Percentiles rank a stretch among this genome's conserved stretches.
Evolutionary conservation across 2,888 invertebrate genomes (phyloP).

Genomic region (Zaprionus obscuricornis): DNA sequence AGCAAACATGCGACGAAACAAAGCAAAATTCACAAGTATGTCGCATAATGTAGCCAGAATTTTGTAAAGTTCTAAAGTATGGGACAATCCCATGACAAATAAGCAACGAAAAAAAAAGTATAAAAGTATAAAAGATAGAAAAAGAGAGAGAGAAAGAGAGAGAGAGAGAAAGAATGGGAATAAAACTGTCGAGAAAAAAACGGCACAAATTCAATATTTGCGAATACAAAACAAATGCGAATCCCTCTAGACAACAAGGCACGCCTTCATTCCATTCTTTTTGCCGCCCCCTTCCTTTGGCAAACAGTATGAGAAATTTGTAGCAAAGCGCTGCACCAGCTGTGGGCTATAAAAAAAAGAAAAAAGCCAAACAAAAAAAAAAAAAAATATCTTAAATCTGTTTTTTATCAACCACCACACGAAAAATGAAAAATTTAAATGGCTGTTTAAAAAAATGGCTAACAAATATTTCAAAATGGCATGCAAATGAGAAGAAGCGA

Average conservation of each 20-base stretch:
- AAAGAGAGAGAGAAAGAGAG: no score
- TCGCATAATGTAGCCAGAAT: constrained; percentile 29
- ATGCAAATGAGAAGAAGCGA: no score
- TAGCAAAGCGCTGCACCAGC: constrained; percentile 47
- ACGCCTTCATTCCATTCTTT: no score
- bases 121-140: no score
- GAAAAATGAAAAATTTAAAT: constrained; percentile 45
- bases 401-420: constrained; percentile 10
- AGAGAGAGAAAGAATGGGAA: no score
- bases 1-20: constrained; percentile 68
- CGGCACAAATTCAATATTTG: constrained; percentile 72
- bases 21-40: constrained; percentile 39
- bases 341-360: constrained; percentile 17
- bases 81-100: constrained; percentile 48
- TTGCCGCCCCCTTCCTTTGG: constrained; percentile 29
- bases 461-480: constrained; percentile 40
- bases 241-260: constrained; percentile 56
- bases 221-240: constrained; percentile 59
- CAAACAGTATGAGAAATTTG: constrained; percentile 57
- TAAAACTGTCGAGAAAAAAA: constrained; percentile 39
- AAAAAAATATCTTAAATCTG: not conserved
- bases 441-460: constrained; percentile 52
- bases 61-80: constrained; percentile 56
- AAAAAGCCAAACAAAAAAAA: not conserved
- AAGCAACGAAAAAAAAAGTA: constrained; percentile 31